Percentiles rank a stretch among this genome's conserved stretches.
phyloP scores from a whole-genome alignment of 2,113 vertebrate genomes.

The Mesoclemmys tuberculata region DNA sequence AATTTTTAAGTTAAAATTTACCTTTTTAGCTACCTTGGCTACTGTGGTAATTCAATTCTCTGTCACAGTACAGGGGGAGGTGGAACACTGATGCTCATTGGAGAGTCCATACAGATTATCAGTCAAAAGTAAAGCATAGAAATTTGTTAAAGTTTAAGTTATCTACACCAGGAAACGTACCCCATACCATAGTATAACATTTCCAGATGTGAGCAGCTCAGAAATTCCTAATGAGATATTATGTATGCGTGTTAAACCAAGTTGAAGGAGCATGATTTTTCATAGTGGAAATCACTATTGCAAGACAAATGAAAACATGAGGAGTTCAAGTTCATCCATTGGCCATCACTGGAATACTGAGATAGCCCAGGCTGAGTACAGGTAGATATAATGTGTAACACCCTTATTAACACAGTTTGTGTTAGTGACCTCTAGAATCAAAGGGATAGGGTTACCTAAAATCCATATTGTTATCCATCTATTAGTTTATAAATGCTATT shows the following conservation, averaged over 20 bases:
- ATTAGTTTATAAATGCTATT: no score
- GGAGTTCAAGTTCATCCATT: not conserved
- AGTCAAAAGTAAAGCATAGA: not conserved
- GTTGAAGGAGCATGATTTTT: not conserved
- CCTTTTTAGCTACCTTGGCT: rapidly evolving
- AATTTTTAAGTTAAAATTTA: not conserved
- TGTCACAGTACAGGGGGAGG: rapidly evolving
- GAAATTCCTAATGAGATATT: not conserved
- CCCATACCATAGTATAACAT: not conserved
- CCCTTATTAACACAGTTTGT: not conserved
- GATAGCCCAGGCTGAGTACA: not conserved
- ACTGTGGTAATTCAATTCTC: not conserved
- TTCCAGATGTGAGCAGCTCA: not conserved
- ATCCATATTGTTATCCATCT: no score
- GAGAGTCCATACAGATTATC: not conserved
- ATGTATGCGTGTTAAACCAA: rapidly evolving
- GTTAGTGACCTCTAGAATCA: no score
- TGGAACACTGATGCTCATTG: not conserved
- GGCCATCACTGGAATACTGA: not conserved
- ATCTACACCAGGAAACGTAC: rapidly evolving
- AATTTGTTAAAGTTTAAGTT: not conserved
- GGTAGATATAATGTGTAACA: no score
- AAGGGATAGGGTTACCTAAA: no score
- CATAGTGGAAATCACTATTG: rapidly evolving
- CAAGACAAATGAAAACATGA: not conserved